Evolutionary conservation across 2,113 vertebrate genomes (phyloP), one percentile per base, ranked within the genome.

Genomic region (Gila orcuttii): DNA sequence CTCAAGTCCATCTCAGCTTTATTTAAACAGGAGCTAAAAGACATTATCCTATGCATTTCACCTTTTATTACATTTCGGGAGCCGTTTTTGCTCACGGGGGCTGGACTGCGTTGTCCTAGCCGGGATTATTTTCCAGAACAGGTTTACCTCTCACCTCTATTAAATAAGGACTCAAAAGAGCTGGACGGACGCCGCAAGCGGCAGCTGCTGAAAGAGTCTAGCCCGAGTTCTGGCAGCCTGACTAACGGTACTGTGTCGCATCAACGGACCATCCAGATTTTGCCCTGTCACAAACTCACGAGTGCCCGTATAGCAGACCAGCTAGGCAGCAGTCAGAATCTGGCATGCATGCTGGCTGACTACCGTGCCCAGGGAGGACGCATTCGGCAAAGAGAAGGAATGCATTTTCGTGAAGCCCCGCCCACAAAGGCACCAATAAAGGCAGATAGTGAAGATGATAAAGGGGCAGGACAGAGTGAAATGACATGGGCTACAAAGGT

Each of bases 61-160:
- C 98, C 98, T 33, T 96, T 98, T 69, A 96, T 99, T 91, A 94
- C 93, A 0, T 99, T 99, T 84, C 95, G 93, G 33, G 97, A 99
- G 79, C 98, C 98, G 0, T 99, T 97, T 89, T 94, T 99, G 55
- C 93, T 99, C 76, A 97, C 93, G 0, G 94, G 95, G 2, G 93
- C 94, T 8, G 98, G 98, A 21, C 96, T 97, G 94, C 94, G 94
- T 33, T 99, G 98, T 85, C 97, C 97, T 69, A 97, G 96, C 82
- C 94, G 98, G 69, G 97, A 98, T 6, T 99, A 99, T 90, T 99
- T 99, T 89, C 96, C 97, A 0, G 97, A 99, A 78, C 96, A 99
- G 90, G 96, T 99, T 62, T 99, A 97, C 88, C 94, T 97, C 69
- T 99, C 98, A 84, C 97, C 97, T 57, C 95, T 98, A 11, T 95